Percentiles rank a stretch among this genome's conserved stretches.
Evolutionary conservation across 2,797 vertebrate species (phyloP).

Genomic region (Lagocephalus sceleratus): DNA sequence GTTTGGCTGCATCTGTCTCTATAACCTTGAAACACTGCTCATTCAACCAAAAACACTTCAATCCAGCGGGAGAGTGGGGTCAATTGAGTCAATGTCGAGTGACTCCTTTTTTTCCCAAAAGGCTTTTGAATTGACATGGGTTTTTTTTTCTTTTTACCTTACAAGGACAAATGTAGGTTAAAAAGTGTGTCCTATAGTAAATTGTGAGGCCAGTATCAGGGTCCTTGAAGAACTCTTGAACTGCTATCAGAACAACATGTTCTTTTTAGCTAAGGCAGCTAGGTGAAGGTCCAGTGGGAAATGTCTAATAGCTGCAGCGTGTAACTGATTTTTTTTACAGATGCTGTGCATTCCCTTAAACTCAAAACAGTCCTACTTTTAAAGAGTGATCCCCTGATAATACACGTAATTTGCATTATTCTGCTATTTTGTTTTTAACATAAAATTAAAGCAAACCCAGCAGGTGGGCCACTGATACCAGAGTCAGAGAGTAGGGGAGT

Average conservation of each 20-base stretch:
- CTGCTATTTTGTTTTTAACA: constrained; percentile 46
- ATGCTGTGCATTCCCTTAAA: not conserved
- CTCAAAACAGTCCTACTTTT: constrained; percentile 17
- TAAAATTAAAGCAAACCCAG: constrained; percentile 19
- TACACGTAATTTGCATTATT: constrained; percentile 53
- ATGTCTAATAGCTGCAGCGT: not conserved
- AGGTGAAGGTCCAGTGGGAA: not conserved
- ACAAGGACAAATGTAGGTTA: constrained; percentile 27
- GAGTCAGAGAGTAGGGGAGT: constrained; percentile 46
- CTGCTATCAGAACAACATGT: constrained; percentile 1
- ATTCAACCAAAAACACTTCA: constrained; percentile 64
- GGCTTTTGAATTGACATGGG: constrained; percentile 36
- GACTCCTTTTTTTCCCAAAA: constrained; percentile 38
- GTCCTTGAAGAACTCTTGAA: constrained; percentile 16
- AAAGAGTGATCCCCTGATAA: constrained; percentile 35
- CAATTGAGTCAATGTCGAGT: constrained; percentile 60
- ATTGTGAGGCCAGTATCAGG: not conserved
- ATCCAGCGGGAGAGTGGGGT: constrained; percentile 54
- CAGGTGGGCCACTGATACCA: constrained; percentile 34
- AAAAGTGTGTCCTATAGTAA: constrained; percentile 11
- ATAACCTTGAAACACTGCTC: constrained; percentile 73
- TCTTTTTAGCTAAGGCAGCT: not conserved
- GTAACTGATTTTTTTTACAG: no score
- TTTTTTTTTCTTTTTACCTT: constrained; percentile 16
- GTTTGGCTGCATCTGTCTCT: constrained; percentile 58